Percentiles rank a stretch among this genome's conserved stretches.
Conservation (phyloP, 2,113 vertebrate genomes). For the Coptodon rendalli region DNA sequence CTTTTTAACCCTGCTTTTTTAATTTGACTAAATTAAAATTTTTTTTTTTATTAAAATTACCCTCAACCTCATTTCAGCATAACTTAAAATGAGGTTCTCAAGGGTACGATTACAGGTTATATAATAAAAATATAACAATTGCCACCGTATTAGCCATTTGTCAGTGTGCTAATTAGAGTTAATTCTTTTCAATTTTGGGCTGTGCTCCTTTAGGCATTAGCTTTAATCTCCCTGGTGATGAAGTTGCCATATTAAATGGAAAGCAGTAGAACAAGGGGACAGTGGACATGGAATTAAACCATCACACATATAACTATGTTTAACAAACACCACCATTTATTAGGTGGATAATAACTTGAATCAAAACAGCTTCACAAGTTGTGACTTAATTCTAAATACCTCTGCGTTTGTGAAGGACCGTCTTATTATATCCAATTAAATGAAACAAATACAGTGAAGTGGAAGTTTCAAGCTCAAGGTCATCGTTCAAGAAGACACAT, state of each 20-base stretch:
- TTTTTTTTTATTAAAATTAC: not conserved
- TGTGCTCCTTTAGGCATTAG: constrained; percentile 69
- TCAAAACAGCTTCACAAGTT: not conserved
- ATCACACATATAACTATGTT: constrained; percentile 33
- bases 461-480: not conserved
- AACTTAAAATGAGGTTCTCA: constrained; percentile 39
- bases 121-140: constrained; percentile 65
- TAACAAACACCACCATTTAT: constrained; percentile 30
- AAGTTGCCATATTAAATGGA: constrained; percentile 63
- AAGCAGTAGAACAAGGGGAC: constrained; percentile 25
- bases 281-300: constrained; percentile 58
- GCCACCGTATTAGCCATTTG: constrained; percentile 67
- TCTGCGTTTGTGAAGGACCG: not conserved
- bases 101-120: constrained; percentile 63
- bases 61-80: constrained; percentile 18
- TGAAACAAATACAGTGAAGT: not conserved
- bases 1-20: constrained; percentile 28
- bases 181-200: constrained; percentile 73
- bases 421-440: not conserved
- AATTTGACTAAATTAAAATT: constrained; percentile 45
- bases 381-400: not conserved
- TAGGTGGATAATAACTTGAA: not conserved
- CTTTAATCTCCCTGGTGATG: constrained; percentile 70
- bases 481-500: not conserved
- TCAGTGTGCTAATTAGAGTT: constrained; percentile 72